Percentiles rank a stretch among this genome's conserved stretches.
Evolutionary conservation across 1,140 invertebrate genomes (phyloP).

Genomic region (Cydia pomonella): DNA sequence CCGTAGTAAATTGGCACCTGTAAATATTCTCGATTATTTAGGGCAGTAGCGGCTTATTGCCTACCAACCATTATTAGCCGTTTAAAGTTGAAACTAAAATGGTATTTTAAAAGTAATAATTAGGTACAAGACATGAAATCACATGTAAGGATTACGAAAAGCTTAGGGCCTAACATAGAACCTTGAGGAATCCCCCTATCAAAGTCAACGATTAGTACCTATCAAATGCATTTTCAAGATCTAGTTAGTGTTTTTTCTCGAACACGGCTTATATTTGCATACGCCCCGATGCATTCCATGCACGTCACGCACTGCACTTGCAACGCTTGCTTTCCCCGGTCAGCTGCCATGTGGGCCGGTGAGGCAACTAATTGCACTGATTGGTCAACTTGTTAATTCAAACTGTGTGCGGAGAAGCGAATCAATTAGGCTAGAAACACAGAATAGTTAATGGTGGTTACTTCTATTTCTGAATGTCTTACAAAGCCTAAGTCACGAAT

Average conservation of each 20-base stretch:
- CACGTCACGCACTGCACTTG: conserved; percentile 14
- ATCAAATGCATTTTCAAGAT: background rate
- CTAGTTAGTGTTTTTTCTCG: background rate
- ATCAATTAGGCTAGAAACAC: background rate
- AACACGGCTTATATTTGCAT: background rate
- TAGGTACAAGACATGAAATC: too few relatives aligned
- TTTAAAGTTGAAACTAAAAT: too few relatives aligned
- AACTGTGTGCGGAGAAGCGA: background rate
- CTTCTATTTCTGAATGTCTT: too few relatives aligned
- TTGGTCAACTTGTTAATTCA: background rate
- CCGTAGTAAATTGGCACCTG: too few relatives aligned
- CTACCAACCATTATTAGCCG: too few relatives aligned
- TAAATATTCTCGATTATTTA: too few relatives aligned
- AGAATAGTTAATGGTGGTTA: too few relatives aligned
- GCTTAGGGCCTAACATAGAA: background rate
- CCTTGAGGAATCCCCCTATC: background rate
- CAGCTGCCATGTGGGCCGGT: conserved; percentile 17
- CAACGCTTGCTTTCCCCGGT: conserved; percentile 10
- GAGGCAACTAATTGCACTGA: conserved; percentile 1
- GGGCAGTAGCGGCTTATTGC: too few relatives aligned
- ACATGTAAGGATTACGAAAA: background rate
- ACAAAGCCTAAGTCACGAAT: too few relatives aligned
- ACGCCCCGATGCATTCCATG: background rate
- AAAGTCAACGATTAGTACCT: background rate
- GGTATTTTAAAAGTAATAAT: too few relatives aligned